phyloP scores from a whole-genome alignment of 2,888 invertebrate species.

The Limnephilus marmoratus region DNA sequence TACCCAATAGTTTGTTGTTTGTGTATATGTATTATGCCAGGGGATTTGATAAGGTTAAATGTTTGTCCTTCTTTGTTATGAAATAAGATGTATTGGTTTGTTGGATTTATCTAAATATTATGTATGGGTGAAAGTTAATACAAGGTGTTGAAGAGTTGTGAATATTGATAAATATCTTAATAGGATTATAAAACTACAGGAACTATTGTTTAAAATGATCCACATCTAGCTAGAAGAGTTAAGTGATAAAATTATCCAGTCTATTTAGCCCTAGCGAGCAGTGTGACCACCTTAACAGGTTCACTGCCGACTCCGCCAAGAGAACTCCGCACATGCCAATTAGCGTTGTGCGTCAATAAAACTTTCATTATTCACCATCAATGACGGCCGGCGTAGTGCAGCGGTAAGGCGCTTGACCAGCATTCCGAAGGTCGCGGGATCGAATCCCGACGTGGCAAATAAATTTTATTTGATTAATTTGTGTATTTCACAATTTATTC shows the following conservation, averaged over 20 bases:
- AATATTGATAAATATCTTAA: constrained; percentile 13
- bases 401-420: no score
- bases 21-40: constrained; percentile 27
- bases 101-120: constrained; percentile 4
- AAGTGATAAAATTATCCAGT: background rate
- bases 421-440: no score
- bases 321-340: no score
- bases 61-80: background rate
- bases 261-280: background rate
- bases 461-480: no score
- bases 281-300: background rate
- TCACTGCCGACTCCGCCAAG: no score
- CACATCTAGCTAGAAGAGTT: background rate
- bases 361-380: no score
- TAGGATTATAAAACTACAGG: constrained; percentile 19
- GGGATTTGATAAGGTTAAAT: constrained; percentile 42
- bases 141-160: constrained; percentile 32
- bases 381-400: no score
- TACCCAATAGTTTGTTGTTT: constrained; percentile 22
- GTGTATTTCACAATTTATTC: no score
- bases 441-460: no score
- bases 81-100: constrained; percentile 12
- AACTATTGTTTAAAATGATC: background rate
- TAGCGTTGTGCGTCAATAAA: no score
- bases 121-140: constrained; percentile 31